Conservation (phyloP, 2,888 invertebrate species). For the Scaptomyza caliginosa region DNA sequence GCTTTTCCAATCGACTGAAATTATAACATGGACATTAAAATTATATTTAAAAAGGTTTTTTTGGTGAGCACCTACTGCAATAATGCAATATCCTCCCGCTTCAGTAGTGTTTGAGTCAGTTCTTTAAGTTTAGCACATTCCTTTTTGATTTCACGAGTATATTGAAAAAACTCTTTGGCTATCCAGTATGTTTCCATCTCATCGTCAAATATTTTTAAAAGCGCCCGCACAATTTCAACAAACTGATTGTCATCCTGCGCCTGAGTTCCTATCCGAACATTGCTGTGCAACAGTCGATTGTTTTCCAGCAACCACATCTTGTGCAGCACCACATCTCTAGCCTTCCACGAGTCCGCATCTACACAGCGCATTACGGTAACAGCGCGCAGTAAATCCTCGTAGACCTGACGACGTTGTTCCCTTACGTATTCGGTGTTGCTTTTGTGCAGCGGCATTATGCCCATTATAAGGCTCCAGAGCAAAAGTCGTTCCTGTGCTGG, state of each 20-base stretch:
- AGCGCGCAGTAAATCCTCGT: conserved; percentile 89
- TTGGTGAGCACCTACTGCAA: conserved; percentile 85
- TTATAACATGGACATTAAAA: background rate
- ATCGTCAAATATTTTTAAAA: conserved; percentile 89
- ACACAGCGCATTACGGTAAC: conserved; percentile 88
- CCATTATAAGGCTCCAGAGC: conserved; percentile 94
- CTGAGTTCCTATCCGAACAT: conserved; percentile 49
- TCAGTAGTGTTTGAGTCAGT: conserved; percentile 87
- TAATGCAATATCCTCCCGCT: conserved; percentile 90
- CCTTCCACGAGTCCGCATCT: conserved; percentile 86
- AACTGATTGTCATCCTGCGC: conserved; percentile 86
- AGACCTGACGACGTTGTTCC: conserved; percentile 89
- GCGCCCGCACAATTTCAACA: conserved; percentile 88
- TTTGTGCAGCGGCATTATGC: conserved; percentile 91
- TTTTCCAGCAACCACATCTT: conserved; percentile 93
- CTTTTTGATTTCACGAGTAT: conserved; percentile 87
- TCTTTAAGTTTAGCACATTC: conserved; percentile 89
- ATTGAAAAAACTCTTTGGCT: conserved; percentile 89
- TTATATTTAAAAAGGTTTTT: no score
- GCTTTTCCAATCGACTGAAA: conserved; percentile 87
- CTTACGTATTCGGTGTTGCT: conserved; percentile 91
- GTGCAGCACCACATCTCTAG: conserved; percentile 88
- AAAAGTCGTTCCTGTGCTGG: conserved; percentile 90
- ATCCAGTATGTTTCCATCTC: conserved; percentile 94
- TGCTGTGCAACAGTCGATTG: conserved; percentile 83